Percentiles rank a stretch among this genome's conserved stretches.
These are phyloP conservation scores for Copidosoma aretas DNA, from an alignment of 2,888 invertebrate genomes.

Conservation along the genomic window DNA sequence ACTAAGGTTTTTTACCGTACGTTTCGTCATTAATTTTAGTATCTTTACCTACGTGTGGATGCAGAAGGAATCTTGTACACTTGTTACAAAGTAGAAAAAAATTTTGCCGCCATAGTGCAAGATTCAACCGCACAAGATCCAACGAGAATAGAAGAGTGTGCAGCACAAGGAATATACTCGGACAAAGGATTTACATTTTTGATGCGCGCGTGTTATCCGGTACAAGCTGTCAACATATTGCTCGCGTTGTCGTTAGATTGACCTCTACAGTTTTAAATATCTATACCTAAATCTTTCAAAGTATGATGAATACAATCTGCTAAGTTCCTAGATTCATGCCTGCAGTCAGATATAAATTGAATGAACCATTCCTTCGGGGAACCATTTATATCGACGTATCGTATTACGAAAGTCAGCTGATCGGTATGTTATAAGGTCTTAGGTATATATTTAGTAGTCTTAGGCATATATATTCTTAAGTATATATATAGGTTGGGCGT, in stretches of 20 bases:
- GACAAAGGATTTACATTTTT: constrained; percentile 41
- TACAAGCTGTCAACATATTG: constrained; percentile 46
- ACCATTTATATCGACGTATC: constrained; percentile 42
- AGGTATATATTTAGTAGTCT: too few relatives aligned
- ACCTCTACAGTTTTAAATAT: constrained; percentile 44
- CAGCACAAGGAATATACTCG: constrained; percentile 37
- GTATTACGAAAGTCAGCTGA: constrained; percentile 45
- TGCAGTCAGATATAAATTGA: constrained; percentile 40
- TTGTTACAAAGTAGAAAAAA: not conserved
- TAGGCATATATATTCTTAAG: too few relatives aligned
- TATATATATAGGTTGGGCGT: too few relatives aligned
- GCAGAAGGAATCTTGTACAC: constrained; percentile 12
- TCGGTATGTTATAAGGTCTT: constrained; percentile 42
- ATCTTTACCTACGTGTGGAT: constrained; percentile 44
- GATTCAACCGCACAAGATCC: not conserved
- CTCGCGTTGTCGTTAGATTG: constrained; percentile 48
- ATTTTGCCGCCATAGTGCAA: not conserved
- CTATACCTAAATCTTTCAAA: constrained; percentile 14
- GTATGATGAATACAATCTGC: constrained; percentile 40
- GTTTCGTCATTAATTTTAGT: constrained; percentile 5
- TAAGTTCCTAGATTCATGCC: constrained; percentile 37
- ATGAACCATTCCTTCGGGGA: constrained; percentile 42
- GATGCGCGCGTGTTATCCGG: constrained; percentile 43
- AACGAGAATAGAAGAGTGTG: constrained; percentile 31
- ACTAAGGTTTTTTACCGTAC: constrained; percentile 17